Percentiles rank a stretch among this genome's conserved stretches.
Evolutionary conservation across 2,113 vertebrate species (phyloP).

Genomic region (Labeo rohita): DNA sequence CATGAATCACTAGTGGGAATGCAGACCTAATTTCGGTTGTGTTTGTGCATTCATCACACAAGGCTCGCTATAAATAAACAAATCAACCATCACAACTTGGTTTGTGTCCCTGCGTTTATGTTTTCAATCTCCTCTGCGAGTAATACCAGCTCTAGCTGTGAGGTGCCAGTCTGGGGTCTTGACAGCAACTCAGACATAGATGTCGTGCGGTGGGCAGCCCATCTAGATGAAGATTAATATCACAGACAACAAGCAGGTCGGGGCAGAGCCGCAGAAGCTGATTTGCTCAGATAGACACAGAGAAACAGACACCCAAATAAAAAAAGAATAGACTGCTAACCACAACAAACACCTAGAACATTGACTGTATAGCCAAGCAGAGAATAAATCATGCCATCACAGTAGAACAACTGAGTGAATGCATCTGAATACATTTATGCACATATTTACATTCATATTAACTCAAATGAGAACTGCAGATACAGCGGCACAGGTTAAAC

Average conservation of each 20-base stretch:
- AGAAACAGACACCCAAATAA: background rate
- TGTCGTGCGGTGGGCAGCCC: conserved; percentile 25
- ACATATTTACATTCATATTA: conserved; percentile 15
- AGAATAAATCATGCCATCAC: conserved; percentile 68
- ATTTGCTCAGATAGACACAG: background rate
- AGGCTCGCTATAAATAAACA: conserved; percentile 15
- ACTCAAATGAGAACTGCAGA: background rate
- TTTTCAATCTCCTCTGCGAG: conserved; percentile 18
- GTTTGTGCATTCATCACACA: conserved; percentile 13
- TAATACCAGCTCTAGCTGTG: conserved; percentile 14
- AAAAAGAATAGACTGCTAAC: conserved; percentile 63
- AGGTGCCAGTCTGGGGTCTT: conserved; percentile 36
- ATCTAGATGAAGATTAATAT: conserved; percentile 45
- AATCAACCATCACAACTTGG: background rate
- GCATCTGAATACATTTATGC: conserved; percentile 42
- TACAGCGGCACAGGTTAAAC: conserved; percentile 58
- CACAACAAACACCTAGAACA: conserved; percentile 66
- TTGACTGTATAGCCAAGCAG: conserved; percentile 65
- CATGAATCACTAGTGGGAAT: conserved; percentile 73
- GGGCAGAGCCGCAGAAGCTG: background rate
- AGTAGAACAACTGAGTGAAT: conserved; percentile 52
- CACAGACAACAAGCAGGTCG: conserved; percentile 31
- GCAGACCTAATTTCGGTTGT: conserved; percentile 55
- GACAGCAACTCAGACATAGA: conserved; percentile 36
- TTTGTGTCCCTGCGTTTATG: conserved; percentile 24